phyloP scores from a whole-genome alignment of 2,888 invertebrate species.

The Caenorhabditis sp. region DNA sequence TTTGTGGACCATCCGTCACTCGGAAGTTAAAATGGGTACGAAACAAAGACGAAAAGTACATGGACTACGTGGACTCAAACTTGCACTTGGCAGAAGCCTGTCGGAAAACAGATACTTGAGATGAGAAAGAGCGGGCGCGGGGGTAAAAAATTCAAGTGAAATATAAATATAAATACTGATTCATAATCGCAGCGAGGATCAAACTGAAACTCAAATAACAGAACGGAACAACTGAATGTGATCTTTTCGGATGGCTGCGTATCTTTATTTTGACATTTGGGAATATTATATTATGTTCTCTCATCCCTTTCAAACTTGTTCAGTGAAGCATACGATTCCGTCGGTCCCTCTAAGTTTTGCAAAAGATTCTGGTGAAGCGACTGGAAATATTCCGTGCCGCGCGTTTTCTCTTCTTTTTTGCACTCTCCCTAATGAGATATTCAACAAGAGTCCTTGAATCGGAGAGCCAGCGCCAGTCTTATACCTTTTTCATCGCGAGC shows the following conservation, averaged over 20 bases:
- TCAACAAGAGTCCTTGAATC: constrained; percentile 51
- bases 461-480: constrained; percentile 23
- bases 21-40: background rate
- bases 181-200: background rate
- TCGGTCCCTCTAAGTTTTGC: background rate
- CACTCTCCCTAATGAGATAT: constrained; percentile 54
- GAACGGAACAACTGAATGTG: too few relatives aligned
- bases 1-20: constrained; percentile 28
- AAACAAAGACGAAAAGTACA: constrained; percentile 3
- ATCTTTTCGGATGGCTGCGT: background rate
- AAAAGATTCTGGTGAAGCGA: background rate
- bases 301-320: too few relatives aligned
- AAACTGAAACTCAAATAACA: too few relatives aligned
- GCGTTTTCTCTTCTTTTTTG: constrained; percentile 12
- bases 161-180: constrained; percentile 9
- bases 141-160: background rate
- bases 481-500: constrained; percentile 33
- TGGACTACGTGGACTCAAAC: constrained; percentile 7
- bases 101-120: constrained; percentile 13
- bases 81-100: constrained; percentile 7
- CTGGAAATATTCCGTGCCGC: constrained; percentile 21
- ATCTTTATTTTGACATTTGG: background rate
- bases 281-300: too few relatives aligned
- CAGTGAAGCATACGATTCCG: too few relatives aligned
- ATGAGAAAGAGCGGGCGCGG: background rate